These are phyloP conservation scores for Genyomyrus donnyi DNA, from an alignment of 2,113 vertebrate species.

Conservation along the genomic window DNA sequence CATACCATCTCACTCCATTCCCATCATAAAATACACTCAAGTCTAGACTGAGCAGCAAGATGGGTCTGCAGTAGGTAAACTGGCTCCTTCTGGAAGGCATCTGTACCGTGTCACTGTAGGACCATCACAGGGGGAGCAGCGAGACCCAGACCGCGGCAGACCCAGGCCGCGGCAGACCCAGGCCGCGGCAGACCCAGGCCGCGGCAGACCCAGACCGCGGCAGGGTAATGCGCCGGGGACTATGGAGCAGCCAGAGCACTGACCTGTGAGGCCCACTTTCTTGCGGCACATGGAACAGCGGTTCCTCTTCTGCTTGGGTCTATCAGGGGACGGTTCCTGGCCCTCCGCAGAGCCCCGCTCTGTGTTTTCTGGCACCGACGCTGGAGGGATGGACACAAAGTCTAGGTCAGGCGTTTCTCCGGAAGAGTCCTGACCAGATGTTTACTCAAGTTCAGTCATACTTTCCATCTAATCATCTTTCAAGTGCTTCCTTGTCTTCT, in stretches of 20 bases:
- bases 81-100: not conserved
- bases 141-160: not conserved
- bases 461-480: slow-evolving; percentile 27
- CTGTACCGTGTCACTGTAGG: not conserved
- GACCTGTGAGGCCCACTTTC: slow-evolving; percentile 84
- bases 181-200: not conserved
- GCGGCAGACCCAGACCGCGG: not conserved
- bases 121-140: not conserved
- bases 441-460: slow-evolving; percentile 17
- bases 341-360: slow-evolving; percentile 62
- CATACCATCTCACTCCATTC: not conserved
- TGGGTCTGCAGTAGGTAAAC: not conserved
- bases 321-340: slow-evolving; percentile 65
- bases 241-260: not conserved
- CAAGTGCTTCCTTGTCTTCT: not conserved
- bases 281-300: slow-evolving; percentile 83
- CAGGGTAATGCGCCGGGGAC: not conserved
- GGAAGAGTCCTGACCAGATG: not conserved
- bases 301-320: slow-evolving; percentile 76
- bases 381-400: slow-evolving; percentile 10
- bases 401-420: slow-evolving; percentile 58
- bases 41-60: not conserved
- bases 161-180: too few species aligned
- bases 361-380: slow-evolving; percentile 41
- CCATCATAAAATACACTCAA: not conserved